Evolutionary conservation across 2,888 invertebrate species (phyloP), one percentile per base, ranked within the genome.

Genomic region (Stenolophus ochropezus): DNA sequence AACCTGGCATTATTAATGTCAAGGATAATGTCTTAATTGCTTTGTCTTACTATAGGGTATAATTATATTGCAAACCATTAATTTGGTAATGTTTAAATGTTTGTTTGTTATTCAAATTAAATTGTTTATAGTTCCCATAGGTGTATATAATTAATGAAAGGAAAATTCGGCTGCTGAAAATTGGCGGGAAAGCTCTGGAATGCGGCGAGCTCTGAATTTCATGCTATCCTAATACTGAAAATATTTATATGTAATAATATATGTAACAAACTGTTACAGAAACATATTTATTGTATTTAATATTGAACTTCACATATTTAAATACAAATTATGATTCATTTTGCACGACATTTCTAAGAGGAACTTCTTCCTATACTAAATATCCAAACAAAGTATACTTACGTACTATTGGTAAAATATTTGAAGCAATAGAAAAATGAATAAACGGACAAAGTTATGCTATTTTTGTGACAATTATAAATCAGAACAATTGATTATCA

Each of bases 1-100:
- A 25, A 51, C 42, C 33, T 56, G n/a, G 18, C 21, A 74, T 56
- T 56, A 75, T 56, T 75, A 75, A 75, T 75, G 75, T 75, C 75
- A 75, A 75, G 75, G 75, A 16, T 53, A n/a, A 75, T 23, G 20
- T 49, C 53, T 75, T 75, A 56, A 75, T 75, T 75, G 33, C 53
- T 75, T 75, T 69, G 65, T 69, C 27, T 16, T 69, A 27, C 8
- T 33, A 11, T 8, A 61, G 61, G 11, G 25, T 61, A 25, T 61
- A 23, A 61, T 61, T 61, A 61, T 23, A 25, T 27, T 23, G 61
- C 61, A 61, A 23, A 25, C 8, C 21, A 23, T 61, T 21, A 56
- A 56, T 56, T 61, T 61, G 11, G 8, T 25, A 61, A 61, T 61
- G 61, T 61, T 61, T 6, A 4, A 61, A 61, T 61, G 61, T 2